These are phyloP conservation scores for Olivierus martensii DNA, from an alignment of 1,140 invertebrate species.

Conservation along the genomic window DNA sequence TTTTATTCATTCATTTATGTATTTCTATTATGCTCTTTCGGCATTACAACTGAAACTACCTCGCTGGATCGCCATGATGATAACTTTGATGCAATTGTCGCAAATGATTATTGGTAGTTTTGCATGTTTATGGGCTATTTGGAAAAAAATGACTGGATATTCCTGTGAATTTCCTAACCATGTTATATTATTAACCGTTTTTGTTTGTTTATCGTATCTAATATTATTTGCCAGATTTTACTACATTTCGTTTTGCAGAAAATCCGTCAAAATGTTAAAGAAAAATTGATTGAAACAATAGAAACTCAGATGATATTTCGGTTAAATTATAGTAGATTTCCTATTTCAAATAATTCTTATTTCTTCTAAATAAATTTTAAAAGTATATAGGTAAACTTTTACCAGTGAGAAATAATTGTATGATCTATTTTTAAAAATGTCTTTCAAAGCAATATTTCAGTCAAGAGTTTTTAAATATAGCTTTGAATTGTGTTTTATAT, in stretches of 20 bases:
- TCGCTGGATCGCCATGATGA: conserved; percentile 67
- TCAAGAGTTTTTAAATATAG: no score
- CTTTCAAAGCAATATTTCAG: no score
- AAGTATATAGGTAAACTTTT: no score
- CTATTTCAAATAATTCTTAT: no score
- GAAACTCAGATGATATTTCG: no score
- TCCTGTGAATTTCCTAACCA: conserved; percentile 30
- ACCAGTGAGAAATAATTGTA: no score
- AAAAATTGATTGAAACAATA: no score
- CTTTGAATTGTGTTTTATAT: no score
- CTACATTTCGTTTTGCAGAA: conserved; percentile 74
- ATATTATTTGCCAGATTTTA: conserved; percentile 81
- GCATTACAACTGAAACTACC: conserved; percentile 78
- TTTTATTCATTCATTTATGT: conserved; percentile 95
- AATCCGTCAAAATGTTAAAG: no score
- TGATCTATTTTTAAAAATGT: no score
- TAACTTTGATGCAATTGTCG: conserved; percentile 76
- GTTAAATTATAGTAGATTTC: no score
- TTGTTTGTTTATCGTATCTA: conserved; percentile 58
- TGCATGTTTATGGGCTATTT: conserved; percentile 70
- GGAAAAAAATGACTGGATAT: conserved; percentile 27
- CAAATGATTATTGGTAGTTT: conserved; percentile 92
- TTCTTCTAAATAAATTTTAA: no score
- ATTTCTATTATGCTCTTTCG: conserved; percentile 85
- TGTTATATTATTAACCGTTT: conserved; percentile 29